These are phyloP conservation scores for Castor canadensis DNA, from an alignment of 2,113 vertebrate species.

Conservation along the genomic window DNA sequence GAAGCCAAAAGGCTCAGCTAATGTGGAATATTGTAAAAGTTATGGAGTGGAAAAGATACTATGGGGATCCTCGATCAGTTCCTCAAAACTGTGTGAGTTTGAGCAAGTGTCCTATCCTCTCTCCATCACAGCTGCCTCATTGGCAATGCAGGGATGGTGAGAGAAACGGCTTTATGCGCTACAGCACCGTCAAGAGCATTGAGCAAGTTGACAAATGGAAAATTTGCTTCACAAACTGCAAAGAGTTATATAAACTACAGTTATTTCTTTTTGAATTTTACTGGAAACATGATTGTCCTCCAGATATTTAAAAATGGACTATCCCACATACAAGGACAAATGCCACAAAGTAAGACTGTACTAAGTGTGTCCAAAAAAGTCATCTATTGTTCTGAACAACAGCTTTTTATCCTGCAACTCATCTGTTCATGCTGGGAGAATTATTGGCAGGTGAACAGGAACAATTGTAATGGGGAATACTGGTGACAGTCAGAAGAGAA, in stretches of 20 bases:
- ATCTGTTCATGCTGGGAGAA: background rate
- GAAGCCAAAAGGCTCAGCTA: background rate
- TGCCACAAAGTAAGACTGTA: background rate
- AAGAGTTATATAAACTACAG: background rate
- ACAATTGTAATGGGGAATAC: background rate
- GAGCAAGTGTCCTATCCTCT: background rate
- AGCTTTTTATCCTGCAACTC: background rate
- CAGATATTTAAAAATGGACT: background rate
- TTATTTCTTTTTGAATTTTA: background rate
- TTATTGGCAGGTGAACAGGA: background rate
- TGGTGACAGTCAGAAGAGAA: background rate
- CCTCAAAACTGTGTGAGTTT: background rate
- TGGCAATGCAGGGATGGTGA: background rate
- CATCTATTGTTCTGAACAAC: background rate
- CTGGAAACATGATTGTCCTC: background rate
- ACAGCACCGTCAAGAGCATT: background rate
- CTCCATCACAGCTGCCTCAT: fast-evolving
- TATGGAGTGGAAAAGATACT: background rate
- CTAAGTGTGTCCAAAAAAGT: background rate
- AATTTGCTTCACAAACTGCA: background rate
- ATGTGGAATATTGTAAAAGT: no score
- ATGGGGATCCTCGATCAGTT: background rate
- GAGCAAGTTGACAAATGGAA: background rate
- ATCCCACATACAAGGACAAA: background rate
- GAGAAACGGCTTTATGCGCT: background rate